Evolutionary conservation across 2,113 vertebrate genomes (phyloP), one percentile per base, ranked within the genome.

Genomic region (Hippocampus barbouri): DNA sequence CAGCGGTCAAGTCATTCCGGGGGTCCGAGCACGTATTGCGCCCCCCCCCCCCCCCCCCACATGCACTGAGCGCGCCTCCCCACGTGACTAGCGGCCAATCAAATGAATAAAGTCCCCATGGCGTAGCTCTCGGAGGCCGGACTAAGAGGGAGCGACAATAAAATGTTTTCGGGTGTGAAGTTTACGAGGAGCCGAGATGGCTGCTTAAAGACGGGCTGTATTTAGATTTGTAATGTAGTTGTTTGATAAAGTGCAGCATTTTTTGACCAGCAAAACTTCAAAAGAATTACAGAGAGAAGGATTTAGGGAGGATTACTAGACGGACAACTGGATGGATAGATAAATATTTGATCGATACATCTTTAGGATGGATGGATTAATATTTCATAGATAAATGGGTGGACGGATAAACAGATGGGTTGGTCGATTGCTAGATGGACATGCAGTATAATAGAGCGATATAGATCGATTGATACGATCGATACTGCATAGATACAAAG

Each of bases 1-100:
- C 78, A 73, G 76, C 71, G 70, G 71, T 70, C 78, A 75, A 81
- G 84, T 88, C 79, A 87, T 78, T 88, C 76, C 76, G 70, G 47
- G 45, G 47, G 47, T 20, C 47, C 15, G 47, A 49, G 47, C 15
- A 49, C 16, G 12, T 14, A 45, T 18, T 1, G 16, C 15, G 5
- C 30, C 30, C 30, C 30, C 30, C 5, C 3, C 30, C 30, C 30
- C 4, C 34, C 5, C 34, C 5, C 5, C 34, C 34, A 38, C 34
- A 6, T 38, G 34, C 34, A 38, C 34, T 2, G 47, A 16, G 18
- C 6, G 16, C 18, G 47, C 5, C 47, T 47, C 64, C 54, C 79
- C 85, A 79, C 79, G 43, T 81, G 83, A 64, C 67, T 66, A 15
- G 47, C 23, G 30, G 60, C 81, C 76, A 73, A 71, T 75, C 78